Evolutionary conservation across 2,113 vertebrate genomes (phyloP), one percentile per base, ranked within the genome.

Genomic region (Anguilla rostrata): DNA sequence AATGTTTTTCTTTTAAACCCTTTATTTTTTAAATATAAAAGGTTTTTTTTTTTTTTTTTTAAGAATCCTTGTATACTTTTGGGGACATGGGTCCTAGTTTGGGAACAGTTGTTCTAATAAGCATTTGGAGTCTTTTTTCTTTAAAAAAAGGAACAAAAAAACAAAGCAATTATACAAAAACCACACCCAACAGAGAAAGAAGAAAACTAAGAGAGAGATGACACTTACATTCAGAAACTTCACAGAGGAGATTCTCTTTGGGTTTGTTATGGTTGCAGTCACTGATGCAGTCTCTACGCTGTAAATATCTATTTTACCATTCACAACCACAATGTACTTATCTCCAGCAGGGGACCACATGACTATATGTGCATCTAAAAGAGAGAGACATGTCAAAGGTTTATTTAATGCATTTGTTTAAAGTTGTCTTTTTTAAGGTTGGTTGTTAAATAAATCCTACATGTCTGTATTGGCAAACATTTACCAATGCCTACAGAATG

Each of bases 281-380:
- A 99, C 18, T 1, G 96, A 95, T 0, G 98, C 98, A 0, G 97
- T 98, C 89, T 96, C 94, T 41, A 99, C 93, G 2, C 92, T 90
- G 86, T 98, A 99, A 84, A 99, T 85, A 63, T 97, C 95, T 82
- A 98, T 90, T 90, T 92, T 96, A 88, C 98, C 95, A 15, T 94
- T 85, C 66, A 94, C 81, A 83, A 96, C 97, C 0, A 97, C 96
- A 81, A 97, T 87, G 1, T 98, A 99, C 41, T 84, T 97, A 83
- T 97, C 95, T 85, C 98, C 98, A 15, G 91, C 93, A 4, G 97
- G 97, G 83, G 98, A 99, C 98, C 98, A 99, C 85, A 94, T 94
- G 56, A 99, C 97, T 79, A 99, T 96, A 86, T 98, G 96, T 60
- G 98, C 98, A 92, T 95, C 98, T 99, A 87, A 83, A n/a, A 78